phyloP scores from a whole-genome alignment of 2,113 vertebrate genomes.

The Heptranchias perlo region DNA sequence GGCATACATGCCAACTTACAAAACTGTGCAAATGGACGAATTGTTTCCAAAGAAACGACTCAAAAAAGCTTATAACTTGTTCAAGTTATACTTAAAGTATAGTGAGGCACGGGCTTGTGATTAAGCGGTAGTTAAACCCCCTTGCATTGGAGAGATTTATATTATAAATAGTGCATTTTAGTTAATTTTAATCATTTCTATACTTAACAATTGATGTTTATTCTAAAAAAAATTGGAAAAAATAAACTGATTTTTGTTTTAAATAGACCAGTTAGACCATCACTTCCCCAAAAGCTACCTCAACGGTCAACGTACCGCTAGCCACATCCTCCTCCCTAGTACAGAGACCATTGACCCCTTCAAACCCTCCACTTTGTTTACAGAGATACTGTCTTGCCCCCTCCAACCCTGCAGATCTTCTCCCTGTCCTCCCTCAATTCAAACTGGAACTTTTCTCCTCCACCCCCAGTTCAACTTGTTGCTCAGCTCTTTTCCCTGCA shows the following conservation, averaged over 20 bases:
- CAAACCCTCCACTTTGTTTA: not conserved
- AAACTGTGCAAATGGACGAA: not conserved
- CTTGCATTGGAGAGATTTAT: not conserved
- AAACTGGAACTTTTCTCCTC: not conserved
- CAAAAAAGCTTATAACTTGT: not conserved
- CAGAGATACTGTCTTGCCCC: too few species aligned
- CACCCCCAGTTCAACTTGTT: not conserved
- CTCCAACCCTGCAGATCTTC: too few species aligned
- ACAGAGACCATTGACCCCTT: not conserved
- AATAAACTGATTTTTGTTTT: not conserved
- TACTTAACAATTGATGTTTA: not conserved
- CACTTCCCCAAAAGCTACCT: not conserved
- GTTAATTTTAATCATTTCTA: not conserved
- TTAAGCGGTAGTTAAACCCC: not conserved
- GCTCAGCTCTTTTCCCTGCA: not conserved
- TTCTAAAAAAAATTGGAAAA: too few species aligned
- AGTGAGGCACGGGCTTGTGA: not conserved
- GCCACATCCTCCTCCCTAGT: not conserved
- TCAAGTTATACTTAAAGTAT: not conserved
- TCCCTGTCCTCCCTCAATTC: not conserved
- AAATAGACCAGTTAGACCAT: not conserved
- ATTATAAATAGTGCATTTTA: not conserved
- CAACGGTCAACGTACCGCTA: not conserved
- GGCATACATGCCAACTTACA: not conserved
- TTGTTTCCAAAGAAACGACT: not conserved